Evolutionary conservation across 2,888 invertebrate genomes (phyloP), one percentile per base, ranked within the genome.

Genomic region (Drosophila kokeensis): DNA sequence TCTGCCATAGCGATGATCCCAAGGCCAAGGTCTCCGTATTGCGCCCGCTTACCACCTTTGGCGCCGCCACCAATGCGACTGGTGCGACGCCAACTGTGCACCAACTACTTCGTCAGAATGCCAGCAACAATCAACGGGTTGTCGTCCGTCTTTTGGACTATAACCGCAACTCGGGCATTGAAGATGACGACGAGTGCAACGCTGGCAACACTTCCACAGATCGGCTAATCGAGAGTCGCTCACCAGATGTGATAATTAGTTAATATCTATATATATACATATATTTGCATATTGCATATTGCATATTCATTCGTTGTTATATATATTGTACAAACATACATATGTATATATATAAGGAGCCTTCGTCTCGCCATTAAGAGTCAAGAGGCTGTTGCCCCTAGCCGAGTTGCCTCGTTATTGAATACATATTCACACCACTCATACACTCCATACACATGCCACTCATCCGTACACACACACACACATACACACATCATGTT

Each of bases 201-300:
- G 38, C 49, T 27, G 63, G 70, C n/a, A 75, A 69, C 32, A 73
- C 75, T 34, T 69, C 76, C 18, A 79, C 61, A 4, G 87, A 91
- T 48, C 78, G 78, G 55, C 72, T 91, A 30, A 76, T 91, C 8
- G 71, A 60, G 27, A 77, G 66, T 48, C 60, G 66, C 36, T 57
- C 85, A 48, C 69, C 82, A 42, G 82, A 85, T 87, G 86, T 89
- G 81, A 87, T 90, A 89, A 79, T 62, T 66, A 88, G 91, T 80
- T 89, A 87, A 81, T 81, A 79, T 8, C 11, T 67, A 67, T 54
- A 13, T 30, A 48, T 52, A 13, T 30, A 48, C 45, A 55, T 59
- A 68, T 67, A 49, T 60, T 52, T 60, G 76, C 71, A 74, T 71
- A 2, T 0, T 30, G 30, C 30, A 30, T 10, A 45, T 54, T 65